Conservation (phyloP, 2,888 invertebrate species). For the Amphiduros pacificus region DNA sequence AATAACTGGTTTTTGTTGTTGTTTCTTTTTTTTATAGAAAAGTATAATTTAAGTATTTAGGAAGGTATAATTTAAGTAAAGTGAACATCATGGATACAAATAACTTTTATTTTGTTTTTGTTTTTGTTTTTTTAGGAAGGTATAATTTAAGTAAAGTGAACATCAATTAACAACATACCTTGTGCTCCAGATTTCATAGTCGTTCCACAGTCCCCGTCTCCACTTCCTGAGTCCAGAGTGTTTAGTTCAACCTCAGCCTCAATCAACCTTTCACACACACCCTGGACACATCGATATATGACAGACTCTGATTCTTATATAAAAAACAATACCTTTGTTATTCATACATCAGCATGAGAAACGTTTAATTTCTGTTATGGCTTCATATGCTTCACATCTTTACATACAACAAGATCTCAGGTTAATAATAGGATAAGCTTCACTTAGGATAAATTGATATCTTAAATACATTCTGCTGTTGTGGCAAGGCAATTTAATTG, state of each 20-base stretch:
- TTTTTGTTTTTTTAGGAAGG: background rate
- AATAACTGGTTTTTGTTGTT: background rate
- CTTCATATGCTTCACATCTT: too few relatives aligned
- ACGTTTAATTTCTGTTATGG: too few relatives aligned
- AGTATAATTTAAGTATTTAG: too few relatives aligned
- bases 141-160: background rate
- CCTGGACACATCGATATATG: conserved; percentile 35
- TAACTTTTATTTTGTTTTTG: background rate
- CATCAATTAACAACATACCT: background rate
- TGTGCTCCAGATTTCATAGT: conserved; percentile 63
- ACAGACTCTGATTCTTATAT: background rate
- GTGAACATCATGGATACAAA: background rate
- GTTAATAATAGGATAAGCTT: too few relatives aligned
- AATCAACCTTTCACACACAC: conserved; percentile 63
- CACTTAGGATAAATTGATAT: too few relatives aligned
- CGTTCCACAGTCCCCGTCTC: conserved; percentile 77
- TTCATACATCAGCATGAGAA: too few relatives aligned
- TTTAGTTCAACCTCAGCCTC: conserved; percentile 66
- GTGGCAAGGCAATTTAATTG: too few relatives aligned
- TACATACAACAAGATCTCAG: too few relatives aligned
- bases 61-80: background rate
- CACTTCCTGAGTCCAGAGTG: conserved; percentile 71
- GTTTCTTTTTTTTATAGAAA: background rate
- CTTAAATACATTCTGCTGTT: too few relatives aligned
- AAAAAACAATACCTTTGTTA: too few relatives aligned